Evolutionary conservation across 2,888 invertebrate species (phyloP).

Genomic region (Agrotis exclamationis): DNA sequence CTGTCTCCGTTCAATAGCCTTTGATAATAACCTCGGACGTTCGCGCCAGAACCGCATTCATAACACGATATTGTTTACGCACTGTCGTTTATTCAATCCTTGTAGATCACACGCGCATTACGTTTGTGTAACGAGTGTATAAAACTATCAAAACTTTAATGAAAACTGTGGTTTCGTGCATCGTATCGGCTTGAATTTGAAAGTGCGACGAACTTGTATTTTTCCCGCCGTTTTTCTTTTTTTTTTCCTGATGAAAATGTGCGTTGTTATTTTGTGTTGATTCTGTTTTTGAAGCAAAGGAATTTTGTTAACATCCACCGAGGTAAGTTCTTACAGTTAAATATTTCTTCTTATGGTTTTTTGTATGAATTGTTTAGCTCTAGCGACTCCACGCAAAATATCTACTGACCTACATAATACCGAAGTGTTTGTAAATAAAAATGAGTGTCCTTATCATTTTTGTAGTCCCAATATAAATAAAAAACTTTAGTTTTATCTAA

Average conservation of each 20-base stretch:
- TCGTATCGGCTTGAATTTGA: constrained; percentile 44
- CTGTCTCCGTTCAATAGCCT: constrained; percentile 77
- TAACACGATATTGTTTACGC: constrained; percentile 78
- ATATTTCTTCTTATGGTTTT: background rate
- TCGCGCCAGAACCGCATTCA: constrained; percentile 72
- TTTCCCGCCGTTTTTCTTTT: constrained; percentile 51
- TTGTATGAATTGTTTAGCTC: constrained; percentile 7
- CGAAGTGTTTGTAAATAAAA: constrained; percentile 46
- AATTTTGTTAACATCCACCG: constrained; percentile 24
- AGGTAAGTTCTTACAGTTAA: constrained; percentile 41
- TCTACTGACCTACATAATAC: background rate
- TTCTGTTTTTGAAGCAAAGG: constrained; percentile 33
- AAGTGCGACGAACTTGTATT: constrained; percentile 34
- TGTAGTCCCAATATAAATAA: background rate
- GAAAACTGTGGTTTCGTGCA: constrained; percentile 46
- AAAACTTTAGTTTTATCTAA: background rate
- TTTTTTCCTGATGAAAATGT: constrained; percentile 26
- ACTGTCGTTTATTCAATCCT: constrained; percentile 73
- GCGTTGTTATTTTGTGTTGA: constrained; percentile 26
- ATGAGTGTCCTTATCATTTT: background rate
- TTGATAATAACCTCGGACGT: constrained; percentile 70
- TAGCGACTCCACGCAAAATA: constrained; percentile 1
- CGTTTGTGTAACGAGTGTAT: constrained; percentile 43
- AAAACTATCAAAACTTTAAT: constrained; percentile 45
- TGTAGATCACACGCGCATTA: constrained; percentile 66